These are phyloP conservation scores for Progne subis DNA, from an alignment of 2,113 vertebrate species.

Conservation along the genomic window DNA sequence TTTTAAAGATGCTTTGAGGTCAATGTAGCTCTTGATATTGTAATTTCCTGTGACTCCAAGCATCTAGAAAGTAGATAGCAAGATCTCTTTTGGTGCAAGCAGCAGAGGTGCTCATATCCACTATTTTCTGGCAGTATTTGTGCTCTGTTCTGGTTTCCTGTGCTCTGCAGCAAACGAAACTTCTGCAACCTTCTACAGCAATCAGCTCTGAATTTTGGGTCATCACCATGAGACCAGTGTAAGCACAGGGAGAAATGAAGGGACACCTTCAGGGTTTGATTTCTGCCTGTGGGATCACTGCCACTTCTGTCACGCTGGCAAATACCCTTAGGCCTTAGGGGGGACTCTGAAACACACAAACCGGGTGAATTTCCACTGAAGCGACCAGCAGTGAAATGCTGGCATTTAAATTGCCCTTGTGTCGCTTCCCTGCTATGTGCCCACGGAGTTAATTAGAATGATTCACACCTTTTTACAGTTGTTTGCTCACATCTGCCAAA, in stretches of 20 bases:
- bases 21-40: not conserved
- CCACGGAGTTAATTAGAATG: conserved; percentile 29
- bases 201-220: not conserved
- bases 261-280: not conserved
- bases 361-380: not conserved
- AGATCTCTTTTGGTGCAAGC: not conserved
- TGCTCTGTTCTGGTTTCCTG: not conserved
- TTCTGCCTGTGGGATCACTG: not conserved
- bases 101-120: not conserved
- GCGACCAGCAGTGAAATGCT: not conserved
- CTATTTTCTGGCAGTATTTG: not conserved
- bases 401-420: conserved; percentile 10
- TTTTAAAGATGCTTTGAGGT: not conserved
- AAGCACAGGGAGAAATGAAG: not conserved
- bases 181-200: not conserved
- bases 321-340: not conserved
- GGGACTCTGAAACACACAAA: not conserved
- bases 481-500: not conserved
- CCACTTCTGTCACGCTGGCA: not conserved
- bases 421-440: not conserved
- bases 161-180: not conserved
- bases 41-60: not conserved
- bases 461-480: not conserved
- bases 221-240: not conserved
- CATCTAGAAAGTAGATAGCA: not conserved